These are phyloP conservation scores for Bombyx mandarina DNA, from an alignment of 1,140 invertebrate species.

Conservation along the genomic window DNA sequence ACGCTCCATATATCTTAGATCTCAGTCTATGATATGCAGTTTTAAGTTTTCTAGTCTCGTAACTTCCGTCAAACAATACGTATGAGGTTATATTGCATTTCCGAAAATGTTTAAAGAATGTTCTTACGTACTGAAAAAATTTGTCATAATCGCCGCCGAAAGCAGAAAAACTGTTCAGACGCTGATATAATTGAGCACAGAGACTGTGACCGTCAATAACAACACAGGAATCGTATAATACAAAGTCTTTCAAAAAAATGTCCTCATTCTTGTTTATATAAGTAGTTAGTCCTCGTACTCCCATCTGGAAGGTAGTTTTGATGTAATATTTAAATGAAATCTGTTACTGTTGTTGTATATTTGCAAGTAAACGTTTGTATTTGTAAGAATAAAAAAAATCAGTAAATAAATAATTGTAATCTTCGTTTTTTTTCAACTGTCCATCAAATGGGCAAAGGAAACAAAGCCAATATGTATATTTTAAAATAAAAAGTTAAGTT, in stretches of 20 bases:
- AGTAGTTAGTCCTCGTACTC: constrained; percentile 84
- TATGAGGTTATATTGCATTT: constrained; percentile 83
- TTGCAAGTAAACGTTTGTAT: too few relatives aligned
- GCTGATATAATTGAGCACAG: constrained; percentile 80
- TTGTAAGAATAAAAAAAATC: too few relatives aligned
- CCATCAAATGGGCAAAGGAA: too few relatives aligned
- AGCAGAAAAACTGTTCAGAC: constrained; percentile 74
- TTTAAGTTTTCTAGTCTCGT: constrained; percentile 81
- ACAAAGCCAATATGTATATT: too few relatives aligned
- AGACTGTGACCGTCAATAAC: constrained; percentile 89
- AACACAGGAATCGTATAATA: constrained; percentile 79
- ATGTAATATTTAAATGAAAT: too few relatives aligned
- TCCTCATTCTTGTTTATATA: constrained; percentile 81
- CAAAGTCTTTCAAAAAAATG: constrained; percentile 74
- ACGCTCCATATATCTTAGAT: constrained; percentile 74
- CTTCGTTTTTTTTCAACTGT: too few relatives aligned
- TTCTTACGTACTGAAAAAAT: constrained; percentile 73
- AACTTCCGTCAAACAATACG: constrained; percentile 88
- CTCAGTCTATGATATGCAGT: constrained; percentile 77
- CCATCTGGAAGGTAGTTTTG: constrained; percentile 71
- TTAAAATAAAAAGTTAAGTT: too few relatives aligned
- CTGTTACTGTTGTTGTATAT: too few relatives aligned
- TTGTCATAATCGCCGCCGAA: constrained; percentile 92
- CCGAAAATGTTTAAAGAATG: constrained; percentile 80
- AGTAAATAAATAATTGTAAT: too few relatives aligned